These are phyloP conservation scores for Atherinosoma microstoma DNA, from an alignment of 2,797 vertebrate genomes.

Conservation along the genomic window DNA sequence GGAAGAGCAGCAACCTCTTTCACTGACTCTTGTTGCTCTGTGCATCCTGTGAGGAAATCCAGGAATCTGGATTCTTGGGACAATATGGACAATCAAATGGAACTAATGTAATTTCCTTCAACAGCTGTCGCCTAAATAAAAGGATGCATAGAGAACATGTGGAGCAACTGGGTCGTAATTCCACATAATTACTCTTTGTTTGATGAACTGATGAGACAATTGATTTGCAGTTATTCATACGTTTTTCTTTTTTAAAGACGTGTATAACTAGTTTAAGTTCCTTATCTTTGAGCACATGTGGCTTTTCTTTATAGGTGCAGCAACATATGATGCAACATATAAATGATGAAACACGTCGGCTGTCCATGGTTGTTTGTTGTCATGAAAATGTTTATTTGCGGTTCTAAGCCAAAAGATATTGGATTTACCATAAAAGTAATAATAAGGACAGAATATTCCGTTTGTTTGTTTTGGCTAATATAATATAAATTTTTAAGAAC, in stretches of 20 bases:
- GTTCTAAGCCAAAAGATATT: not conserved
- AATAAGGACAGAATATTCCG: too few species aligned
- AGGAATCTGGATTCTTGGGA: constrained; percentile 57
- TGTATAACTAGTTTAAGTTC: not conserved
- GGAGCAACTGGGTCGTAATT: not conserved
- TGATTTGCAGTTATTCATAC: not conserved
- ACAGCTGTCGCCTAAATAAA: constrained; percentile 38
- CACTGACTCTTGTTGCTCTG: constrained; percentile 23
- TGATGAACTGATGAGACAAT: not conserved
- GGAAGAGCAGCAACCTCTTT: constrained; percentile 50
- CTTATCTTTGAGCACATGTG: too few species aligned
- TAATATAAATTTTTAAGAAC: too few species aligned
- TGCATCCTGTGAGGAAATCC: constrained; percentile 75
- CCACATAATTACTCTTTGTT: too few species aligned
- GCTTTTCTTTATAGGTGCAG: not conserved
- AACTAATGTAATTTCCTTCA: constrained; percentile 48
- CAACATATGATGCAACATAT: not conserved
- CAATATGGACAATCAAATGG: constrained; percentile 52
- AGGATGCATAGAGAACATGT: constrained; percentile 32
- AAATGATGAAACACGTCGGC: not conserved
- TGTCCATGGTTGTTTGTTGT: not conserved
- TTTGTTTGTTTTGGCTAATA: too few species aligned
- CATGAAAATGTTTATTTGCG: not conserved
- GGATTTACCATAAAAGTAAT: not conserved
- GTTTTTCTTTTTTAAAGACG: not conserved